A percentile compares a stretch with the other conserved stretches of the same genome.
Evolutionary conservation across 1,140 invertebrate species (phyloP).

Genomic region (Oncopodura yosiiana): DNA sequence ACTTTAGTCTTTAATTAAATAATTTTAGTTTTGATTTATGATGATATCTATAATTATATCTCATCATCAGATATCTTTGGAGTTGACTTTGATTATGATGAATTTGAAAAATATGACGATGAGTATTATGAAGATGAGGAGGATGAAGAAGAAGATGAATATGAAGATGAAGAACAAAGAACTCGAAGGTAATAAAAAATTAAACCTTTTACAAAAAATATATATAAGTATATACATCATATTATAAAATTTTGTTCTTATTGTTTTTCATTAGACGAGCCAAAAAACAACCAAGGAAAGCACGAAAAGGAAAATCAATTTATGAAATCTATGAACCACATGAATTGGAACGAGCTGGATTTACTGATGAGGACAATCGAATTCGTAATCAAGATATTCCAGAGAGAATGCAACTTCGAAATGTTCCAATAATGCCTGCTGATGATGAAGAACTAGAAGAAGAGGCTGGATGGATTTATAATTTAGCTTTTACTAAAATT

Average conservation of each 20-base stretch:
- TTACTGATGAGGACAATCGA: slow-evolving; percentile 89
- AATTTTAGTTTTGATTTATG: too few species aligned
- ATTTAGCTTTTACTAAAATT: slow-evolving; percentile 75
- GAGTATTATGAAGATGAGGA: slow-evolving; percentile 77
- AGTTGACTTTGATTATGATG: slow-evolving; percentile 95
- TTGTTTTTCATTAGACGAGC: slow-evolving; percentile 39
- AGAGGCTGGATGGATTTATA: slow-evolving; percentile 96
- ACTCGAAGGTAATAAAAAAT: slow-evolving; percentile 32
- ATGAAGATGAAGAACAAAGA: slow-evolving; percentile 30
- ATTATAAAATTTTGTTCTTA: slow-evolving; percentile 17
- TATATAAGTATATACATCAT: neutral
- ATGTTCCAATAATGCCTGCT: slow-evolving; percentile 67
- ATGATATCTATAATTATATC: too few species aligned
- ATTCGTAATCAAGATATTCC: slow-evolving; percentile 81
- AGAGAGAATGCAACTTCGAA: slow-evolving; percentile 82
- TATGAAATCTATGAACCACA: slow-evolving; percentile 94
- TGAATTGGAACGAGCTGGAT: slow-evolving; percentile 90
- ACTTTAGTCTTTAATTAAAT: too few species aligned
- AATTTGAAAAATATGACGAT: slow-evolving; percentile 81
- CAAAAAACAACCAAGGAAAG: slow-evolving; percentile 66
- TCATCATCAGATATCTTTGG: slow-evolving; percentile 99
- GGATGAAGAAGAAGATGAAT: slow-evolving; percentile 50
- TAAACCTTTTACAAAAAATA: neutral
- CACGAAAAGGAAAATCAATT: slow-evolving; percentile 76
- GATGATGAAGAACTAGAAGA: slow-evolving; percentile 79